Evolutionary conservation across 2,888 invertebrate genomes (phyloP).

Genomic region (Rotaria socialis): DNA sequence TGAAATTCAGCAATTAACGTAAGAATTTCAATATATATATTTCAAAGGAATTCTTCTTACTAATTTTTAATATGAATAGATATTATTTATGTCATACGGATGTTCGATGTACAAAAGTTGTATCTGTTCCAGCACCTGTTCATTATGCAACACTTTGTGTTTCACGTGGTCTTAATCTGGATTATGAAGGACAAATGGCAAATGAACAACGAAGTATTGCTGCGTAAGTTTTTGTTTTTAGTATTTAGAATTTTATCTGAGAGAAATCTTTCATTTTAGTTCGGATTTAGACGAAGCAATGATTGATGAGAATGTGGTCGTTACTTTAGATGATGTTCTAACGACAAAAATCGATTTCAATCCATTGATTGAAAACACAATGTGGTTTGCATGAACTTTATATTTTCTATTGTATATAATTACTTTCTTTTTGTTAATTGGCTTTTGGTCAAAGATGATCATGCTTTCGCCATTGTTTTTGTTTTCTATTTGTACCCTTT

Average conservation of each 20-base stretch:
- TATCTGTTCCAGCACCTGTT: background rate
- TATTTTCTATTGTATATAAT: background rate
- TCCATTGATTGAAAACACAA: slow-evolving; percentile 12
- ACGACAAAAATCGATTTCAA: background rate
- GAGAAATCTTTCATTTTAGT: too few species aligned
- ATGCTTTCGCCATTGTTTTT: background rate
- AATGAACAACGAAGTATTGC: too few species aligned
- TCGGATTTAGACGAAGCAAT: background rate
- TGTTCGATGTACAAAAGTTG: background rate
- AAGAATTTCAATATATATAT: background rate
- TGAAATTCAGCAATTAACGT: slow-evolving; percentile 8
- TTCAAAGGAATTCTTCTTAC: too few species aligned
- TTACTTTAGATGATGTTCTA: slow-evolving; percentile 11
- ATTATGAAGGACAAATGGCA: too few species aligned
- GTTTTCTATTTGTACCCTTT: background rate
- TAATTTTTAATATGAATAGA: too few species aligned
- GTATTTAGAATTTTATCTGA: too few species aligned
- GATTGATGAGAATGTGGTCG: background rate
- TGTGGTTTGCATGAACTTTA: background rate
- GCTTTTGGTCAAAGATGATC: background rate
- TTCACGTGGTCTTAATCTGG: too few species aligned
- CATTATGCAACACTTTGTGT: too few species aligned
- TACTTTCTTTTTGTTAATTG: background rate
- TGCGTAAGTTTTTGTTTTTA: too few species aligned
- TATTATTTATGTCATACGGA: background rate